Conservation (phyloP, 23 tunicate species). For the Trididemnum miniatum region DNA sequence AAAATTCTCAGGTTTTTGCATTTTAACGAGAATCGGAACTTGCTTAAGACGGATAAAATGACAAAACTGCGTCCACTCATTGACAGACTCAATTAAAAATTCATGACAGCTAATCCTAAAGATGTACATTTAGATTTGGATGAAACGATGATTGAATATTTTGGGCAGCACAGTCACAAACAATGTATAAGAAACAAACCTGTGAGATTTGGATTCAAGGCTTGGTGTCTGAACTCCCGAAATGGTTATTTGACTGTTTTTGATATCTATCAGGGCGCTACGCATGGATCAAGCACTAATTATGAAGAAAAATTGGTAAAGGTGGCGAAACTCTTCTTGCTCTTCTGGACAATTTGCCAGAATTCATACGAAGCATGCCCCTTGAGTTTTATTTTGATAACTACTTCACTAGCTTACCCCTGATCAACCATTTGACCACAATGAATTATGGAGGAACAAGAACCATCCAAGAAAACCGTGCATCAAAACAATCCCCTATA, state of each 20-base stretch:
- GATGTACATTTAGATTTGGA: background rate
- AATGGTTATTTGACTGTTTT: background rate
- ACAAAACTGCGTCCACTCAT: background rate
- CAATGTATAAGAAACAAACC: constrained; percentile 5
- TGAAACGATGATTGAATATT: background rate
- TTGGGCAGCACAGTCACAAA: constrained; percentile 1
- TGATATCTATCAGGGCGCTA: background rate
- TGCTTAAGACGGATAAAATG: background rate
- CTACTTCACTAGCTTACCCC: background rate
- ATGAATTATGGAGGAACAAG: background rate
- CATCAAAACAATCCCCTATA: background rate
- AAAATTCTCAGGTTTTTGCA: background rate
- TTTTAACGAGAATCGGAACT: background rate
- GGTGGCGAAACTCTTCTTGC: background rate
- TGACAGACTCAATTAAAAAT: background rate
- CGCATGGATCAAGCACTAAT: background rate
- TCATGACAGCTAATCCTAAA: background rate
- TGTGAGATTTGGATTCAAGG: background rate
- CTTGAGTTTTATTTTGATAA: background rate
- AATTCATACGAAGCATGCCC: background rate
- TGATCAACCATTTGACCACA: background rate
- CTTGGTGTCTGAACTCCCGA: background rate
- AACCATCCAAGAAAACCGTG: background rate
- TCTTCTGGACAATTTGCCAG: background rate
- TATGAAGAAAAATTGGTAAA: constrained; percentile 10